Evolutionary conservation across 2,888 invertebrate species (phyloP).

Genomic region (Callyntrura sp.): DNA sequence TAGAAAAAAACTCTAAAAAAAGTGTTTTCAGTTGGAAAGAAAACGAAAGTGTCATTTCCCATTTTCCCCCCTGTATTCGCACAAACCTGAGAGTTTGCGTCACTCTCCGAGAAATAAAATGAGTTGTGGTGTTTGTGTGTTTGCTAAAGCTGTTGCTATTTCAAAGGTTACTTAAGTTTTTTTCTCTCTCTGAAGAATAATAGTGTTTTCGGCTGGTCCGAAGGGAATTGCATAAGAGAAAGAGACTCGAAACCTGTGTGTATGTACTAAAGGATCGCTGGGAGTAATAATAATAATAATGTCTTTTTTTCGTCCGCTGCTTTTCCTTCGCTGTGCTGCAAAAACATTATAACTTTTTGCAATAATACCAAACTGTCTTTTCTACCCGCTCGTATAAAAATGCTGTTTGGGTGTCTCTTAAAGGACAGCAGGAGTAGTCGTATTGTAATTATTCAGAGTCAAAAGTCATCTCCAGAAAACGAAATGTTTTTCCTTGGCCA

Average conservation of each 20-base stretch:
- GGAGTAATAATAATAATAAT: conserved; percentile 33
- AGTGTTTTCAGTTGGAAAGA: too few relatives aligned
- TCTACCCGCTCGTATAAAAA: not conserved
- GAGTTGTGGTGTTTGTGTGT: not conserved
- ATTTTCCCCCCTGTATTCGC: too few relatives aligned
- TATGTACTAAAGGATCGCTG: conserved; percentile 6
- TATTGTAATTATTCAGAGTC: conserved; percentile 49
- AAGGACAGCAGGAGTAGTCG: not conserved
- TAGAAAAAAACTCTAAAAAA: too few relatives aligned
- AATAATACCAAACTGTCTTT: not conserved
- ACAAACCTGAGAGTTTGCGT: not conserved
- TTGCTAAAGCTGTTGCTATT: not conserved
- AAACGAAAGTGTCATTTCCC: too few relatives aligned
- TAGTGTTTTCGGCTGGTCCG: conserved; percentile 4
- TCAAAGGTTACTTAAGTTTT: not conserved
- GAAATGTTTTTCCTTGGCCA: not conserved
- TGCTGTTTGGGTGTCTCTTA: not conserved
- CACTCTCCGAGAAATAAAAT: conserved; percentile 18
- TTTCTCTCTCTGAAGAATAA: not conserved
- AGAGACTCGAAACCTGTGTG: conserved; percentile 1
- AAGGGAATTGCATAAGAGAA: conserved; percentile 33
- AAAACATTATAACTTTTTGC: too few relatives aligned
- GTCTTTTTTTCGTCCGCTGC: not conserved
- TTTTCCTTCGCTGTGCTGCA: conserved; percentile 14
- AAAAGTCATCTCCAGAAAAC: conserved; percentile 34